Evolutionary conservation across 2,888 invertebrate genomes (phyloP).

Genomic region (Cerceris ruficornis): DNA sequence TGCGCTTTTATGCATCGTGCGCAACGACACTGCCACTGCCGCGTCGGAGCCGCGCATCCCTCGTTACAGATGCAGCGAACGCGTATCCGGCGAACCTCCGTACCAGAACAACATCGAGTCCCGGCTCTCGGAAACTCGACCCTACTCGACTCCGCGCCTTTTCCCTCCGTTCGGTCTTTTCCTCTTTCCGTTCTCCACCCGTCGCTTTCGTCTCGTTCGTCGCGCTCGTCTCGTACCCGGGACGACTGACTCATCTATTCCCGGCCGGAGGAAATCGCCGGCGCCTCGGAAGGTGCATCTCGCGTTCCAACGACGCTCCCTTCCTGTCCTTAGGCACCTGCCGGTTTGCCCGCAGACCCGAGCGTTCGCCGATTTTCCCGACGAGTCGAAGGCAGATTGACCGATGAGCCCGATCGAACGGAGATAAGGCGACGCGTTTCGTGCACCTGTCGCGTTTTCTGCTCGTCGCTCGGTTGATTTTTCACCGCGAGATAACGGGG

Average conservation of each 20-base stretch:
- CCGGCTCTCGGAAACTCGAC: conserved; percentile 58
- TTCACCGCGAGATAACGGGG: conserved; percentile 9
- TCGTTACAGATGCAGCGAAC: conserved; percentile 79
- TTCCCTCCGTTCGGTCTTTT: conserved; percentile 12
- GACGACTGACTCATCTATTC: conserved; percentile 58
- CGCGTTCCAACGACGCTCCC: conserved; percentile 34
- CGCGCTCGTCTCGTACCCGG: conserved; percentile 15
- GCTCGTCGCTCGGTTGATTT: not conserved
- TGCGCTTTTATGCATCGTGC: conserved; percentile 66
- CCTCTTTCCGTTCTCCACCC: conserved; percentile 12
- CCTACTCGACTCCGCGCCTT: conserved; percentile 44
- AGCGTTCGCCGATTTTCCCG: conserved; percentile 19
- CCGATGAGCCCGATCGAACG: not conserved
- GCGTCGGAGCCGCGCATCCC: conserved; percentile 60
- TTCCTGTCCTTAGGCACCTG: conserved; percentile 39
- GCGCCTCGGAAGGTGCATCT: conserved; percentile 15
- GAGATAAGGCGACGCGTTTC: not conserved
- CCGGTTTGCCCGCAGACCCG: conserved; percentile 16
- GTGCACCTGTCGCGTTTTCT: conserved; percentile 25
- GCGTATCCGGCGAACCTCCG: conserved; percentile 76
- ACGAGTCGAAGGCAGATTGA: conserved; percentile 9
- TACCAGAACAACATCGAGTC: conserved; percentile 46
- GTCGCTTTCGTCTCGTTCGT: not conserved
- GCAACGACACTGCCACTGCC: conserved; percentile 59
- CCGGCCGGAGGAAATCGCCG: conserved; percentile 38